phyloP scores from a whole-genome alignment of 2,113 vertebrate genomes.

The Lophius piscatorius region DNA sequence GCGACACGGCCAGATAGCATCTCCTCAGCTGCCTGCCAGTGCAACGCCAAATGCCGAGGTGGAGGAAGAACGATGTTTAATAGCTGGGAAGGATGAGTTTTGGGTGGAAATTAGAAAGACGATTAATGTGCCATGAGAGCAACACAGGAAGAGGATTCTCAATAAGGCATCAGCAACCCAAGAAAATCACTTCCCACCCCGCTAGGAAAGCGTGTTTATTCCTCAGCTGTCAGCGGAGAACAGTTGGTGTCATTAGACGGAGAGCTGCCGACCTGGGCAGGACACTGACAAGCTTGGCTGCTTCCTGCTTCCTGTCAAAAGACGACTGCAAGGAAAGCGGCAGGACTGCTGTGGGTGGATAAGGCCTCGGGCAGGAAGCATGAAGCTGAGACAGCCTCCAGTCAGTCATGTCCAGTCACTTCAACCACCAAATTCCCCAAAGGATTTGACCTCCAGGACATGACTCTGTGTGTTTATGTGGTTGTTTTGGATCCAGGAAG shows the following conservation, averaged over 20 bases:
- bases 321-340: conserved; percentile 64
- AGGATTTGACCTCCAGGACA: conserved; percentile 42
- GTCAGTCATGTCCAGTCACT: conserved; percentile 54
- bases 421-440: conserved; percentile 8
- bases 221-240: conserved; percentile 51
- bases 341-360: conserved; percentile 68
- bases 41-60: conserved; percentile 26
- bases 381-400: conserved; percentile 55
- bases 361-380: conserved; percentile 68
- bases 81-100: conserved; percentile 8
- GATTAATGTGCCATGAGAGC: conserved; percentile 18
- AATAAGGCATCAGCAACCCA: conserved; percentile 14
- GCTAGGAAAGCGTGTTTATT: conserved; percentile 10
- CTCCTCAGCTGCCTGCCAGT: conserved; percentile 23
- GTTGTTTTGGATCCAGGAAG: conserved; percentile 46
- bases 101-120: conserved; percentile 28
- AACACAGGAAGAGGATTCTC: conserved; percentile 10
- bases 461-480: conserved; percentile 21
- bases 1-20: conserved; percentile 42
- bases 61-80: conserved; percentile 12
- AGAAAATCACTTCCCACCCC: conserved; percentile 7
- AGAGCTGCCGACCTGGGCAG: conserved; percentile 44
- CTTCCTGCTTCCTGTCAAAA: conserved; percentile 78
- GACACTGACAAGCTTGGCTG: conserved; percentile 52
- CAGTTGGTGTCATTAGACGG: conserved; percentile 62